Base-by-base conservation (phyloP, 30 jellyfish, hydroid and myxozoan genomes). In the Hydractinia echinata region DNA sequence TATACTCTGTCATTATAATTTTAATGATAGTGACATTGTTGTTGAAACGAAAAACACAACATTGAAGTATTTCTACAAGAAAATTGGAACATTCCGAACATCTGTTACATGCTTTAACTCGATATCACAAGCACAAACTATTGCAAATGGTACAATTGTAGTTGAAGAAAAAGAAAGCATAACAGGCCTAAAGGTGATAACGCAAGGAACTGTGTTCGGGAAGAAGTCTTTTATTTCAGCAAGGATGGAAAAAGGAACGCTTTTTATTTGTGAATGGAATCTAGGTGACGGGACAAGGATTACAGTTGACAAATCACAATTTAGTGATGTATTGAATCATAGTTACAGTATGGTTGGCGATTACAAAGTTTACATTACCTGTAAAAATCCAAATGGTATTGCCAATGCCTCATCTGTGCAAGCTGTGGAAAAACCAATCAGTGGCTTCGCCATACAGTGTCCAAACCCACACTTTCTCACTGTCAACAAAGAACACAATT, bases 301-400 rank as follows among this genome's bases (percentile, higher is more conserved):
- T 5, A 82, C 54, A 54, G 90, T 86, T 30, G 96, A 94, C 73
- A 77, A 52, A 53, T 54, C 90, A 73, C 67, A 70, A 71, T 70
- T 79, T 50, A 39, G 51, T 4, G 44, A 52, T 18, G 86, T 92
- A 5, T 52, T 85, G 30, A 49, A 7, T 10, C 97, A 83, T 44
- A 81, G 8, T 20, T 94, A 88, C 84, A 52, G 51, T 18, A 19
- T 68, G 5, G 79, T 85, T 4, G 96, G 96, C 0, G 87, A 82
- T 52, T 88, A 84, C 70, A 30, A 9, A 53, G 85, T 81, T 21
- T 72, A 74, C 16, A 94, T 88, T 49, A 66, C 87, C 6, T 94
- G 99, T 86, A 14, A 54, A 9, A 94, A 94, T 48, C 85, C 92
- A 19, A 87, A 83, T 11, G 97, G 99, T 13, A 4, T 79, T 50